phyloP scores from a whole-genome alignment of 2,113 vertebrate genomes.

The Megaceryle torquata region DNA sequence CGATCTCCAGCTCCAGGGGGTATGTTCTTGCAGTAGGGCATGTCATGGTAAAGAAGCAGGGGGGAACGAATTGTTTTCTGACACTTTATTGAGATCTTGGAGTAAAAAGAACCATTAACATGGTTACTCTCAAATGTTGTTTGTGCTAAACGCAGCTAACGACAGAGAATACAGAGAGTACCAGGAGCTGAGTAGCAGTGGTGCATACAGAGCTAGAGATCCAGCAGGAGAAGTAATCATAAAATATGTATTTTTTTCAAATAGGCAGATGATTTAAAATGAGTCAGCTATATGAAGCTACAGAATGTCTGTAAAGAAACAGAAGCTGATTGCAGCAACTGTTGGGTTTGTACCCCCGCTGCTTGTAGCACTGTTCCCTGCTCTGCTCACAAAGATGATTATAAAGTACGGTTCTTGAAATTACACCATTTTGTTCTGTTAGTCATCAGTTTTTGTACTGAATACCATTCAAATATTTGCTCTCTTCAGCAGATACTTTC shows the following conservation, averaged over 20 bases:
- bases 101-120: not conserved
- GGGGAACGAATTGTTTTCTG: not conserved
- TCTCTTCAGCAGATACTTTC: constrained; percentile 6
- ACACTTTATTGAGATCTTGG: not conserved
- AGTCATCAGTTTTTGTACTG: not conserved
- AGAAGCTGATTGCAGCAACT: not conserved
- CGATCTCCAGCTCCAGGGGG: not conserved
- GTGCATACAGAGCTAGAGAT: not conserved
- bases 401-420: not conserved
- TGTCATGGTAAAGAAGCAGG: not conserved
- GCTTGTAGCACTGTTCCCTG: not conserved
- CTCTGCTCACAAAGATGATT: constrained; percentile 19
- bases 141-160: not conserved
- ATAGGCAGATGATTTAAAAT: not conserved
- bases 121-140: accelerated
- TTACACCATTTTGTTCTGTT: not conserved
- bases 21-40: not conserved
- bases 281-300: not conserved
- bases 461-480: constrained; percentile 31
- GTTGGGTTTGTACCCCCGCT: not conserved
- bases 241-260: not conserved
- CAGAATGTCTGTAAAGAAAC: not conserved
- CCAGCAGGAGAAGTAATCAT: not conserved
- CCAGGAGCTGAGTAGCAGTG: not conserved
- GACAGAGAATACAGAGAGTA: not conserved